Conservation (phyloP, 2,888 invertebrate genomes). For the Pogonocherus hispidulus region DNA sequence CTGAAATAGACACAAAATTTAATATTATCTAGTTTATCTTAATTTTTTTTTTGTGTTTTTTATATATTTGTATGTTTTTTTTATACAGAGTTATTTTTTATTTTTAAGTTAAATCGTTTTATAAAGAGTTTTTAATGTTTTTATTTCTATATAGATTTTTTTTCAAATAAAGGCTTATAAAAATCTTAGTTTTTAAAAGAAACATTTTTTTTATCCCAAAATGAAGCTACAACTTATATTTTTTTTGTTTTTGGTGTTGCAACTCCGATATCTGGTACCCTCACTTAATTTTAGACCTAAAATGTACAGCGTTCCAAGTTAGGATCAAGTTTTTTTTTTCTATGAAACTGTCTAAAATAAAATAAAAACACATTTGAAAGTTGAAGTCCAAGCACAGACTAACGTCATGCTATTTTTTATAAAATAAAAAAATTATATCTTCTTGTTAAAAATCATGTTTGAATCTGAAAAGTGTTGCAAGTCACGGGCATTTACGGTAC, state of each 20-base stretch:
- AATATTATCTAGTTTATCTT: no score
- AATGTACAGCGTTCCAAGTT: not conserved
- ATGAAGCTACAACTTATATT: not conserved
- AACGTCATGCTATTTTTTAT: not conserved
- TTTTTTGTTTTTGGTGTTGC: not conserved
- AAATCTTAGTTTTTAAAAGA: not conserved
- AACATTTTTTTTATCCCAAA: not conserved
- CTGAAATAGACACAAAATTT: no score
- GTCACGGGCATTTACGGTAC: slow-evolving; percentile 1
- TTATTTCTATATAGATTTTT: no score
- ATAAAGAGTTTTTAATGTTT: not conserved
- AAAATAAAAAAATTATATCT: not conserved
- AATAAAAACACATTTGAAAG: not conserved
- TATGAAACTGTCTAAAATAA: not conserved
- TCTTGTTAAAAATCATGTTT: not conserved
- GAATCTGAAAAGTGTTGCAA: slow-evolving; percentile 6
- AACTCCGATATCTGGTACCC: not conserved
- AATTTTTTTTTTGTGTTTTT: not conserved
- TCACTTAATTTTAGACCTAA: not conserved
- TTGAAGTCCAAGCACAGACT: not conserved
- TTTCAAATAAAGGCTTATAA: not conserved
- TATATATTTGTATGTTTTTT: not conserved
- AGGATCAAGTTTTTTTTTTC: not conserved
- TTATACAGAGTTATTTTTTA: not conserved
- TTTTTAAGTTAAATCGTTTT: not conserved